These are phyloP conservation scores for Struthidea cinerea DNA, from an alignment of 2,113 vertebrate genomes.

Conservation along the genomic window DNA sequence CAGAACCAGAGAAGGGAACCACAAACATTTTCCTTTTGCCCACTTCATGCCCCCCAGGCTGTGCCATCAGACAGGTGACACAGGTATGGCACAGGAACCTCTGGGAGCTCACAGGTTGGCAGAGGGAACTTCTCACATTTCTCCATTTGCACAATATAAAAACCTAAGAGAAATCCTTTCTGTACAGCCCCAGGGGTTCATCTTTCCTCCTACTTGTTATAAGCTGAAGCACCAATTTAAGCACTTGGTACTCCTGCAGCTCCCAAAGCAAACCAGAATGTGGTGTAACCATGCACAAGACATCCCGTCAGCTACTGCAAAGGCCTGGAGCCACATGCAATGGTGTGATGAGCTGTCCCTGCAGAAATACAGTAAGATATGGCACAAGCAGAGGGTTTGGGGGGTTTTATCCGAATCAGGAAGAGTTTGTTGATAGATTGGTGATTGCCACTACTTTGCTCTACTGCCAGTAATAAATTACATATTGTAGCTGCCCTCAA, in stretches of 20 bases:
- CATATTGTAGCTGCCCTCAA: neutral
- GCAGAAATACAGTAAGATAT: neutral
- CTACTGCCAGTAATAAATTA: neutral
- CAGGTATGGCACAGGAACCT: fast-evolving
- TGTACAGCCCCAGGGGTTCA: neutral
- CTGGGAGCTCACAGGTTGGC: neutral
- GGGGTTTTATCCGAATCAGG: neutral
- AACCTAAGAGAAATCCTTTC: neutral
- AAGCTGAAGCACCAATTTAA: neutral
- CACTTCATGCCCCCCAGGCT: fast-evolving
- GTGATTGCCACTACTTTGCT: neutral
- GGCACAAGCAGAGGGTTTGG: neutral
- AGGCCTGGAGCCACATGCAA: neutral
- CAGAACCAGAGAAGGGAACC: neutral
- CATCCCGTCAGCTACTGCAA: neutral
- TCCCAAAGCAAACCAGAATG: neutral
- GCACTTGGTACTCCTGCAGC: neutral
- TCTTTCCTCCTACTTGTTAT: neutral
- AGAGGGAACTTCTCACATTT: neutral
- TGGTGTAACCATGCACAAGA: neutral
- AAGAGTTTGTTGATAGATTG: neutral
- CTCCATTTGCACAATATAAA: neutral
- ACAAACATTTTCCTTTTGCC: neutral
- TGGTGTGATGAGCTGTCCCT: neutral
- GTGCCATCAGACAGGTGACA: neutral